Base-by-base conservation (phyloP, 37 sponge, comb jelly and placozoan species). In the Halichondria panicea region DNA sequence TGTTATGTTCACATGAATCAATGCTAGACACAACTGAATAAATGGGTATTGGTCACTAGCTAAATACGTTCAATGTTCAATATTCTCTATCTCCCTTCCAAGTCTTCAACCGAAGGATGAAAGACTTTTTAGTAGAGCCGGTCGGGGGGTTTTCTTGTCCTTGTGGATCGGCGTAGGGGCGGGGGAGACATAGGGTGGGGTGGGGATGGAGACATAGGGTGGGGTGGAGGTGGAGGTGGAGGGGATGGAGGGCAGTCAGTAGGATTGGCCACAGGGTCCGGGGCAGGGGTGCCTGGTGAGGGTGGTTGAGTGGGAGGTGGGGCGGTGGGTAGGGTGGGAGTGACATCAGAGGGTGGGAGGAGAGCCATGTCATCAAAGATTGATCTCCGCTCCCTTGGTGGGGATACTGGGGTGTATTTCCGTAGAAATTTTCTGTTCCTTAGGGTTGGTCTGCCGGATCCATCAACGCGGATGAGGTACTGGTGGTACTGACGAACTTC, bases 1-100 rank as follows among this genome's bases (percentile, higher is more conserved):
- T 30, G 28, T 8, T 27, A n/a, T n/a, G 55, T 25, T 71, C 32
- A 43, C 53, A 71, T 71, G 72, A 71, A 71, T 71, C 72, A 71
- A 71, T 71, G 72, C 21, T 37, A 6, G 22, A 22, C 31, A 45
- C 46, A 69, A 69, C 52, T 45, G 41, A 65, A 65, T 65, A 33
- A 65, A 65, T 65, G 66, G 28, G 39, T 65, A 65, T 36, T 21
- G 7, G 41, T 19, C 8, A 37, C 35, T 39, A 65, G 8, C 8
- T 65, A 65, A 7, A 40, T 21, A 19, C 8, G 6, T 36, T 8
- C 8, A 8, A 32, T 65, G 66, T 65, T 43, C 71, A 43, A 34
- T 70, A 19, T 70, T 70, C 71, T 70, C 71, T 70, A 43, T 70
- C 71, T 70, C 67, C 71, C 54, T n/a, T 52, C 71, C 71, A 70